These are phyloP conservation scores for Bombus pyrosoma DNA, from an alignment of 1,140 invertebrate genomes.

Conservation along the genomic window DNA sequence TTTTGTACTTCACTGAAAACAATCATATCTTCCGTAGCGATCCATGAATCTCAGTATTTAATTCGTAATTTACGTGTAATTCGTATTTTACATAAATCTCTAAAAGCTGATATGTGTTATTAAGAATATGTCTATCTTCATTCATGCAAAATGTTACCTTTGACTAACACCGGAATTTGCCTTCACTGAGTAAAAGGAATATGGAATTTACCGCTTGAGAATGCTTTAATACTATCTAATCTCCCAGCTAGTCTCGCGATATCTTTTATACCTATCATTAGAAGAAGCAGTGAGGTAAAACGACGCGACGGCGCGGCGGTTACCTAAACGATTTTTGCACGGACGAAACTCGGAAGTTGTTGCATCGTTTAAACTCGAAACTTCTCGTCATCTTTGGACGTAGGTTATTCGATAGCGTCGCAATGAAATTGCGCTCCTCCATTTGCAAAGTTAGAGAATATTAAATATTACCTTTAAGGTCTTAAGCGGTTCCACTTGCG, in stretches of 20 bases:
- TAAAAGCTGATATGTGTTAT: not conserved
- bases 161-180: not conserved
- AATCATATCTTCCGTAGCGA: not conserved
- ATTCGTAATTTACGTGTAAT: not conserved
- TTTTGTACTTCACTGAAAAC: slow-evolving; percentile 3
- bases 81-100: not conserved
- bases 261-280: not conserved
- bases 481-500: not conserved
- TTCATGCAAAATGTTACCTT: not conserved
- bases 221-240: not conserved
- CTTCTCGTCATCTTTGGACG: not conserved
- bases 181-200: not conserved
- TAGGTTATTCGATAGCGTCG: not conserved
- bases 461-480: not conserved
- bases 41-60: not conserved
- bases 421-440: not conserved
- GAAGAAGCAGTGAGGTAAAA: not conserved
- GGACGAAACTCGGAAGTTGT: not conserved
- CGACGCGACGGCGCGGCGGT: not conserved
- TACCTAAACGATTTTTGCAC: not conserved
- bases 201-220: not conserved
- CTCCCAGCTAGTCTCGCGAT: not conserved
- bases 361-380: not conserved
- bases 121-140: not conserved
- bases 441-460: not conserved